Base-by-base conservation (phyloP, 2,888 invertebrate species). In the Atrina japonica region DNA sequence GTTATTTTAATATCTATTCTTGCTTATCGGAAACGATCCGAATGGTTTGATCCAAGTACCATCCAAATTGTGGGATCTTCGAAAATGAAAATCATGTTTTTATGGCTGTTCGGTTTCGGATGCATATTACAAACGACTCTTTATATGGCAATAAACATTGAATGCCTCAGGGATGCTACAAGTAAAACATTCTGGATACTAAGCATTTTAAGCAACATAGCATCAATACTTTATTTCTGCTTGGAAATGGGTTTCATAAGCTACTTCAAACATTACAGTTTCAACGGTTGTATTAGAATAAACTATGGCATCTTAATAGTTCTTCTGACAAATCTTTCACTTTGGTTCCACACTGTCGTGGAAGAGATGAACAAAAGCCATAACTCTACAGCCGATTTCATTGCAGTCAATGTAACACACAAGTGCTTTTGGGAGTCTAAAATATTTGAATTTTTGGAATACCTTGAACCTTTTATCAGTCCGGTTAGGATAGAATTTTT, bases 271-370 rank as follows among this genome's bases (percentile, higher is more conserved):
- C 27, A 45, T 18, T 59, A 59, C 59, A 59, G 43, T n/a, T 59
- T 59, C 18, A 43, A 59, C 5, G 27, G 41, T 7, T 45, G 27
- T 25, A n/a, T 45, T 0, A 27, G 59, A 40, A 59, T 59, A 21
- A 59, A 59, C 45, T 59, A 59, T 59, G 59, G 59, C 27, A 59
- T 59, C 21, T 29, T 59, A 9, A 59, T 45, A 2, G 43, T 59
- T 21, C 45, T 59, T 1, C 59, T 59, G 6, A 27, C 59, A 5
- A 59, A 59, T 43, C 27, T 59, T 23, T 41, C 27, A 25, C 43
- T 41, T 5, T 59, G 59, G 59, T 59, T 59, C 25, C 18, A 45
- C 7, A 23, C 59, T n/a, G 27, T 59, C 9, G 27, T 59, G 16
- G 27, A 25, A 14, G 59, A 59, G 25, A 45, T 45, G n/a, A 59